Evolutionary conservation across 2,888 invertebrate species (phyloP).

Genomic region (Pristionchus arcanus): DNA sequence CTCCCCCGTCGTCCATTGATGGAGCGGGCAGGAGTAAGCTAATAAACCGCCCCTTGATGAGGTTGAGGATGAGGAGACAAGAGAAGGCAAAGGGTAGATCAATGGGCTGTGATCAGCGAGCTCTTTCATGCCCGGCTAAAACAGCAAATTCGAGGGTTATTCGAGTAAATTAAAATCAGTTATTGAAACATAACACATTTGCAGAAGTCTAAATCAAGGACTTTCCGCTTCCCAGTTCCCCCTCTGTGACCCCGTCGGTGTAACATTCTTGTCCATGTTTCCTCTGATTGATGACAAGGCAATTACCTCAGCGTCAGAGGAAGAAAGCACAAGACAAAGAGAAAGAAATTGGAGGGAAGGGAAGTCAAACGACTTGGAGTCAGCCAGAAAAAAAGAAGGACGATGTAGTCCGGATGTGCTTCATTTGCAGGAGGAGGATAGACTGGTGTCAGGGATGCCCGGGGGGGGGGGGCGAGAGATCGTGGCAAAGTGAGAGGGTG

Average conservation of each 20-base stretch:
- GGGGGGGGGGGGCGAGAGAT: background rate
- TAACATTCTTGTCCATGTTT: constrained; percentile 25
- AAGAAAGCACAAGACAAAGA: background rate
- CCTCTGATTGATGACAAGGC: background rate
- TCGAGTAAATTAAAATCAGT: too few species aligned
- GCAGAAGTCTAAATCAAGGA: too few species aligned
- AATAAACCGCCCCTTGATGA: constrained; percentile 16
- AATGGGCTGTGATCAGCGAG: too few species aligned
- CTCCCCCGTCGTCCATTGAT: background rate
- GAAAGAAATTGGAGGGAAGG: background rate
- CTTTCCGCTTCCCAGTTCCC: background rate
- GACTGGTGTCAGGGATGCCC: background rate
- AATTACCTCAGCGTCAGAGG: background rate
- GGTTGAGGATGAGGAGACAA: background rate
- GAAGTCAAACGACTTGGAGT: background rate
- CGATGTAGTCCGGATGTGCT: constrained; percentile 36
- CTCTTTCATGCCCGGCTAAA: too few species aligned
- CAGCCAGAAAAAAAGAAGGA: background rate
- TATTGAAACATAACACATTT: too few species aligned
- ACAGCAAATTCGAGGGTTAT: too few species aligned
- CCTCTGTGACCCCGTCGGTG: background rate
- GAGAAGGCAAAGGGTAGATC: background rate
- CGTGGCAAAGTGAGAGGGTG: background rate
- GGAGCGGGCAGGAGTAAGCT: constrained; percentile 3
- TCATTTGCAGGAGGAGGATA: background rate